These are phyloP conservation scores for Hipposideros larvatus DNA, from an alignment of 2,797 vertebrate genomes.

Conservation along the genomic window DNA sequence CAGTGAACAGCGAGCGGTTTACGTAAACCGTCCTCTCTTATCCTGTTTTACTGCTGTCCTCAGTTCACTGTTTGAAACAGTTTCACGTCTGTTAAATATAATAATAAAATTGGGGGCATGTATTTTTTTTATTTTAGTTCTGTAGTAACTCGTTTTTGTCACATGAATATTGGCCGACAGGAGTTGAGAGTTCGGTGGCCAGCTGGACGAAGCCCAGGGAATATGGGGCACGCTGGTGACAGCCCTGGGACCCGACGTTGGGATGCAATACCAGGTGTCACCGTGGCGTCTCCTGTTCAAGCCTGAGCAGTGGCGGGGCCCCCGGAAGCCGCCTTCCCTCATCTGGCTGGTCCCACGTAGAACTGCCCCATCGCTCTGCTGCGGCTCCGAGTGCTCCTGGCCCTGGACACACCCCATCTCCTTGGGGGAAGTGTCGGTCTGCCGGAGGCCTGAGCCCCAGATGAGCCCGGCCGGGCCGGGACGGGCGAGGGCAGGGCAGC, in stretches of 20 bases:
- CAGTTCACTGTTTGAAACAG: background rate
- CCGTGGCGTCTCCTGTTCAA: accelerated
- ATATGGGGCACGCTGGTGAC: too few species aligned
- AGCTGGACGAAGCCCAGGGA: too few species aligned
- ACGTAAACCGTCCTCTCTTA: background rate
- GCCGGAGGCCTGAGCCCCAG: background rate
- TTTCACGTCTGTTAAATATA: background rate
- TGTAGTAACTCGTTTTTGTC: background rate
- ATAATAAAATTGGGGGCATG: background rate
- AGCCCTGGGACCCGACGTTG: background rate
- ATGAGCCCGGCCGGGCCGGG: accelerated
- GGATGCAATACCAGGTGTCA: background rate
- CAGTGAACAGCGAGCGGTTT: accelerated
- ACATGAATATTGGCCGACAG: accelerated
- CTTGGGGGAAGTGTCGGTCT: accelerated
- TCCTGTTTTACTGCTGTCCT: background rate
- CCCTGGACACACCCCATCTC: accelerated
- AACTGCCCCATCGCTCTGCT: too few species aligned
- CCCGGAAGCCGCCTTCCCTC: accelerated
- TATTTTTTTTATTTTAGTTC: background rate
- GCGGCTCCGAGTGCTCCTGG: too few species aligned
- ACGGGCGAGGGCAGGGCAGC: too few species aligned
- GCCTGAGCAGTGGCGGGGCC: accelerated
- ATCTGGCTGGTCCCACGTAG: background rate
- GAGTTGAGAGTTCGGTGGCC: accelerated